Base-by-base conservation (phyloP, 2,113 vertebrate species). In the Silurus meridionalis region DNA sequence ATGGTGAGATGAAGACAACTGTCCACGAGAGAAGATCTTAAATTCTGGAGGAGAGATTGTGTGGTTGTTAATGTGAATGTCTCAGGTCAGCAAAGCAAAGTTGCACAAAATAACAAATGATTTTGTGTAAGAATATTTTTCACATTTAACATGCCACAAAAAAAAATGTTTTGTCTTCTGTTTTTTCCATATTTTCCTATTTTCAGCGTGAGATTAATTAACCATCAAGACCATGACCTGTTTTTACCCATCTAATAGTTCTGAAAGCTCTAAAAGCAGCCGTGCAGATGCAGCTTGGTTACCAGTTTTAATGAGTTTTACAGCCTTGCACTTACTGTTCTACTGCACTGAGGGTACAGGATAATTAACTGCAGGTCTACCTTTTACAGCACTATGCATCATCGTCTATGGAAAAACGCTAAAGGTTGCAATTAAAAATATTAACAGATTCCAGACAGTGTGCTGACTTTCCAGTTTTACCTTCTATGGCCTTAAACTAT, bases 331-430 rank as follows among this genome's bases (percentile, higher is more conserved):
- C 48, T 80, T 48, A 80, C 8, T 61, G 28, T 80, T 80, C 78
- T 60, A 11, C 25, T 60, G 78, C 21, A 8, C 55, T 58, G 7
- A 82, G 21, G 23, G 14, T n/a, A 9, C 46, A 53, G 37, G 80
- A n/a, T 82, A 82, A 82, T 82, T 82, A 82, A 66, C 80, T 48
- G 17, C 80, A 66, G 46, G n/a, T 6, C 61, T 52, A 82, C 60
- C 61, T 28, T 80, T 80, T 80, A 80, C 28, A 61, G 28, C 55
- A 58, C 13, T 37, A 48, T 17, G 19, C 28, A 61, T 60, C 21
- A 0, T 13, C 6, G 23, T 50, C 60, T 48, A 1, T 64, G 60
- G 80, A 64, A 81, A 37, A 80, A 48, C 61, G 79, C 80, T 52
- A 50, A 81, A 48, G 80, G 11, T 64, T 64, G 13, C 19, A 63